phyloP scores from a whole-genome alignment of 2,113 vertebrate genomes.

The Ictalurus punctatus region DNA sequence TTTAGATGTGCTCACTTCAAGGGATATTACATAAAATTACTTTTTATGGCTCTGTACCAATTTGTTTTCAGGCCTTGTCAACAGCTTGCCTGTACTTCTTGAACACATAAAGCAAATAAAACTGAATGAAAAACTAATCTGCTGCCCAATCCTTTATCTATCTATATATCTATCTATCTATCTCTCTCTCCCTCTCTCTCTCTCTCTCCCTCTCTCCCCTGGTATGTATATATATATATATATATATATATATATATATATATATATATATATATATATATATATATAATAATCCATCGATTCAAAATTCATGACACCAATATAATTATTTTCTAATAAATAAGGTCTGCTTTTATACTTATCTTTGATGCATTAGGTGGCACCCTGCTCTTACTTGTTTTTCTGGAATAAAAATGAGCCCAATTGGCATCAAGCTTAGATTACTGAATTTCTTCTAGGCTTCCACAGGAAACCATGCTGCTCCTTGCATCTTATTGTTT shows the following conservation, averaged over 20 bases:
- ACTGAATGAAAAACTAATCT: constrained; percentile 38
- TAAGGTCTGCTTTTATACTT: constrained; percentile 20
- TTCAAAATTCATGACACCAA: constrained; percentile 17
- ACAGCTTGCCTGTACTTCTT: background rate
- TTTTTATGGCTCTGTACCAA: background rate
- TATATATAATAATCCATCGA: background rate
- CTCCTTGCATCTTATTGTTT: constrained; percentile 33
- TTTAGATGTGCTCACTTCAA: background rate
- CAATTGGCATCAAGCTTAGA: constrained; percentile 45
- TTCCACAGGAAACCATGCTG: constrained; percentile 33
- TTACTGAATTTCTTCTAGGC: constrained; percentile 32
- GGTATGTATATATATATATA: no score
- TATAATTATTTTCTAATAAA: constrained; percentile 37
- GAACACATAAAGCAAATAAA: constrained; percentile 34
- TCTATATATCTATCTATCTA: no score
- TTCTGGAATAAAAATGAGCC: constrained; percentile 34
- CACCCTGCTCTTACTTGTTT: constrained; percentile 23
- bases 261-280: no score
- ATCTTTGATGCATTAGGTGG: constrained; percentile 48
- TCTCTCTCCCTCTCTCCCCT: no score
- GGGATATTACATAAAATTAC: background rate
- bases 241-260: no score
- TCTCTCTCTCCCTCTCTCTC: background rate
- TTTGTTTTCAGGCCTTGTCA: background rate
- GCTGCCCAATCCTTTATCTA: constrained; percentile 9